Conservation (phyloP, 1,140 invertebrate species). For the Arctopsyche grandis region DNA sequence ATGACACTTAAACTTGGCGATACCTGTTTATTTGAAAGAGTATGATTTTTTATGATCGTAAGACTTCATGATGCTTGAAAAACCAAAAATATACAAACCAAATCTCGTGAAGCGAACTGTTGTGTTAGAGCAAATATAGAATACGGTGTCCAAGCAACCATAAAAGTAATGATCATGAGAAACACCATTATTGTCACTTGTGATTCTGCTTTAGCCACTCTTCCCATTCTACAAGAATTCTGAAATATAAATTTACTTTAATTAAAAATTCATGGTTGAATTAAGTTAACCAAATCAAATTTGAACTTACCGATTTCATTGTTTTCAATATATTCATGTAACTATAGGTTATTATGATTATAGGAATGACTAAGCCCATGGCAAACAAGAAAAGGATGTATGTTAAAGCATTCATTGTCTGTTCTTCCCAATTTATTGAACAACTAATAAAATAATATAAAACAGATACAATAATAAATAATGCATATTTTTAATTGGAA, state of each 20-base stretch:
- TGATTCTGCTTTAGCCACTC: constrained; percentile 70
- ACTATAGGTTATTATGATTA: constrained; percentile 73
- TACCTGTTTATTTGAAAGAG: constrained; percentile 56
- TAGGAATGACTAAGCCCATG: constrained; percentile 74
- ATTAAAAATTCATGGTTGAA: too few relatives aligned
- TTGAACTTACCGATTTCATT: constrained; percentile 68
- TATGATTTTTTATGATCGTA: not conserved
- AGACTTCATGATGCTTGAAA: not conserved
- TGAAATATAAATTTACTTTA: constrained; percentile 56
- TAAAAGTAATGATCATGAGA: constrained; percentile 76
- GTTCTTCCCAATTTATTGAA: constrained; percentile 80
- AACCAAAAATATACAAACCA: constrained; percentile 54
- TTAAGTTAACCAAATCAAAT: too few relatives aligned
- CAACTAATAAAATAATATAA: constrained; percentile 69
- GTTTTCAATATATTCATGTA: constrained; percentile 75
- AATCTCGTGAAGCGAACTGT: constrained; percentile 67
- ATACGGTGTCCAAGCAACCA: constrained; percentile 82
- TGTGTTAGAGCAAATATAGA: constrained; percentile 75
- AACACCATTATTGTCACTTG: constrained; percentile 74
- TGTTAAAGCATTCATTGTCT: constrained; percentile 68
- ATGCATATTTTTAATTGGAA: too few relatives aligned
- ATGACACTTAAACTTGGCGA: constrained; percentile 73
- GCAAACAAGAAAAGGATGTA: constrained; percentile 77
- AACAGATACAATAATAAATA: not conserved
- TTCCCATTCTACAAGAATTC: constrained; percentile 66